Evolutionary conservation across 2,113 vertebrate genomes (phyloP), one percentile per base, ranked within the genome.

Genomic region (Erythrolamprus reginae): DNA sequence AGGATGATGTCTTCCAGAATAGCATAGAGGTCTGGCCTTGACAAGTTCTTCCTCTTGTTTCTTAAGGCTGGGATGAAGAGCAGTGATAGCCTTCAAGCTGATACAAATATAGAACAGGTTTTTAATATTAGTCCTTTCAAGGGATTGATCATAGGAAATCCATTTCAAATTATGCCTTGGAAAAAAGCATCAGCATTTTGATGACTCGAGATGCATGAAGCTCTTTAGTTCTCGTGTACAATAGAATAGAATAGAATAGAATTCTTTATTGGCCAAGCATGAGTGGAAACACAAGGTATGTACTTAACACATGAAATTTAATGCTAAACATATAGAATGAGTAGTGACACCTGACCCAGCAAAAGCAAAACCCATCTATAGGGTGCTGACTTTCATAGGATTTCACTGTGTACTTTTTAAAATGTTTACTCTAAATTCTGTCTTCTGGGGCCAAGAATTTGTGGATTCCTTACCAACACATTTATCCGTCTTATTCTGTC

Each of bases 41-140:
- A 1, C 89, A 1, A 0, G 19, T 90, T 93, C 61, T 91, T 82
- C 84, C 92, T 88, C 85, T 28, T 88, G 51, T 28, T 82, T 77
- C 82, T 50, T 87, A 56, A 52, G 90, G 56, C 21, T 82, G 24
- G 87, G 33, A 5, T 86, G 92, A 61, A 56, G 12, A 0, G 42
- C 42, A 23, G 38, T 88, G 45, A 95, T 93, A 38, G 92, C 92
- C 56, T 89, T 91, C 56, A 93, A 83, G 82, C 94, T 95, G 84
- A 8, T 12, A 13, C 26, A 17, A 26, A 89, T 0, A 38, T 17
- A n/a, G 51, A 84, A 28, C 10, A 58, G 50, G 5, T 33, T 56
- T 51, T 10, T 12, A 42, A 45, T 4, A 26, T 42, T 19, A 65
- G 28, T 65, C 33, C 8, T 50, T 85, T 65, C 5, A 33, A 12